Conservation (phyloP, 2,888 invertebrate species). For the Esperia sulphurella region DNA sequence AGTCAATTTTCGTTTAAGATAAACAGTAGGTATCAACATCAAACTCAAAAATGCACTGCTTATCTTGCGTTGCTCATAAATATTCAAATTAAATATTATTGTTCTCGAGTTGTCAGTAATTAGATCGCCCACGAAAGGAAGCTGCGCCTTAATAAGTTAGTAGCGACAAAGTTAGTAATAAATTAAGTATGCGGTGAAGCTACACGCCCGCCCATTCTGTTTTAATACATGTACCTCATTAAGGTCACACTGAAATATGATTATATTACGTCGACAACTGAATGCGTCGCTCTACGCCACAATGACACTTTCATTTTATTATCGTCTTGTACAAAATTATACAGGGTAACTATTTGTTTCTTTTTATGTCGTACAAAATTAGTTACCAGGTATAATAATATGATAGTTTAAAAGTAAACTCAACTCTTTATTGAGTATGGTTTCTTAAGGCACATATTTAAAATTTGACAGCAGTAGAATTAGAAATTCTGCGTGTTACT, state of each 20-base stretch:
- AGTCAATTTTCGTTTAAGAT: constrained; percentile 74
- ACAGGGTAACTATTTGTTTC: too few relatives aligned
- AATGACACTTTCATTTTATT: neutral
- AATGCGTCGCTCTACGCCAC: constrained; percentile 1
- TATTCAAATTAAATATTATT: constrained; percentile 75
- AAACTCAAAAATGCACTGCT: constrained; percentile 40
- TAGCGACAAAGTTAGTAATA: constrained; percentile 64
- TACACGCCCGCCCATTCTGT: constrained; percentile 34
- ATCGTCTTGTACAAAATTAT: neutral
- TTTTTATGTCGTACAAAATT: too few relatives aligned
- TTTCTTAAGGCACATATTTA: too few relatives aligned
- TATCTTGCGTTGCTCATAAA: constrained; percentile 48
- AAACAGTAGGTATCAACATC: constrained; percentile 46
- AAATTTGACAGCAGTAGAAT: too few relatives aligned
- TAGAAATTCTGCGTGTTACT: too few relatives aligned
- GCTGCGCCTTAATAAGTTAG: constrained; percentile 59
- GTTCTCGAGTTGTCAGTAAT: constrained; percentile 74
- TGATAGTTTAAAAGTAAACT: too few relatives aligned
- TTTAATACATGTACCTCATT: constrained; percentile 48
- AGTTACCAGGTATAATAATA: neutral
- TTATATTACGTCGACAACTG: constrained; percentile 20
- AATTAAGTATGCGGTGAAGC: constrained; percentile 45
- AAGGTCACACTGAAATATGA: constrained; percentile 37
- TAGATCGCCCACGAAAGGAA: constrained; percentile 75
- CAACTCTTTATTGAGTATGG: too few relatives aligned